Base-by-base conservation (phyloP, 2,113 vertebrate genomes). In the Mesocricetus auratus region DNA sequence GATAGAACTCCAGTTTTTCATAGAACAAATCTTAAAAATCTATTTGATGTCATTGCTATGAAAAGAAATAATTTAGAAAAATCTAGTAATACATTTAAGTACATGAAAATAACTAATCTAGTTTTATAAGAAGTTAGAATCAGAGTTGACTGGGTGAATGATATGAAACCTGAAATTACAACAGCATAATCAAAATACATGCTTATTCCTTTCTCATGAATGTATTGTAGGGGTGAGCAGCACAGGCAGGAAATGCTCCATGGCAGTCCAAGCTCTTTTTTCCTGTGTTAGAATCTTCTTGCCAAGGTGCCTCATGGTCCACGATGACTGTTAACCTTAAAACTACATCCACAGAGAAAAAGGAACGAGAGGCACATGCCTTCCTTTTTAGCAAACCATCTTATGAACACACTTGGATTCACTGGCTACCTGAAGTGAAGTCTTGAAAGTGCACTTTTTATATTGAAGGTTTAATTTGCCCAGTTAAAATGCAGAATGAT, bases 1-100 rank as follows among this genome's bases (percentile, higher is more conserved):
- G 60, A 64, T 95, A 77, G 64, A 97, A 92, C 56, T 83, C n/a
- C 29, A 92, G 11, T 79, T 95, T 96, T 91, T 90, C 19, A 26
- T 82, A 81, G 69, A 31, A 87, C 31, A 87, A 29, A 86, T 93
- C 90, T 92, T 91, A 94, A 86, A 69, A 91, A 87, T 74, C 62
- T 89, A 47, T 90, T 95, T 96, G 58, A 86, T 94, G 24, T 29
- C 24, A 89, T 96, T 17, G 86, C 16, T 36, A 90, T 90, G 79
- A 60, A 94, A 92, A 90, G 79, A 71, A 96, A 92, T 69, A 71
- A 87, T 83, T 92, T 58, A 73, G 16, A 29, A 78, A 93, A 97
- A 75, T 94, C 5, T 96, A 87, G 93, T 68, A 8, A 26, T 82
- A 15, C 36, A 85, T 39, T 64, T 93, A 58, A 71, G 10, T 87